Conservation (phyloP, 1,140 invertebrate species). For the Asbolus verrucosus region DNA sequence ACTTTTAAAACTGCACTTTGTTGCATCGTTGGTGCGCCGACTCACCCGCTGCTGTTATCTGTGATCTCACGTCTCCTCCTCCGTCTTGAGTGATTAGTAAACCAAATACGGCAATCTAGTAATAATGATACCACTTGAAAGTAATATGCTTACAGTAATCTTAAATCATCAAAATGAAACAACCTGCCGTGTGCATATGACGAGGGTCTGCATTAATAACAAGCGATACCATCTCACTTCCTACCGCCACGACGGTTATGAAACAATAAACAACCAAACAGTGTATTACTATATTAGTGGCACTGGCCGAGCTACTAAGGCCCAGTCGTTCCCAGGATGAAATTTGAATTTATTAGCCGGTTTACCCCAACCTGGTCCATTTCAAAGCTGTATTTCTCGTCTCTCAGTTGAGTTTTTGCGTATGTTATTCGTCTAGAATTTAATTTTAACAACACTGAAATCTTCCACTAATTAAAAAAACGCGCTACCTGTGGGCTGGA, state of each 20-base stretch:
- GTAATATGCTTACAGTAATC: constrained; percentile 58
- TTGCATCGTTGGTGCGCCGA: no score
- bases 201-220: constrained; percentile 62
- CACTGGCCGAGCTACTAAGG: constrained; percentile 11
- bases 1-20: no score
- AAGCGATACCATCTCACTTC: constrained; percentile 59
- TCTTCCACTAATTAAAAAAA: constrained; percentile 6
- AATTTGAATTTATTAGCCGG: constrained; percentile 27
- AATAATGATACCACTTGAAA: constrained; percentile 59
- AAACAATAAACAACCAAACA: constrained; percentile 58
- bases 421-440: no score
- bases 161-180: constrained; percentile 62
- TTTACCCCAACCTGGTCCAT: neutral
- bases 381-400: no score
- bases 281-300: constrained; percentile 48
- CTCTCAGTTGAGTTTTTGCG: neutral
- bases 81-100: constrained; percentile 49
- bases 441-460: neutral
- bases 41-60: constrained; percentile 16
- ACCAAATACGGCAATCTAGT: constrained; percentile 55
- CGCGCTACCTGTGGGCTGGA: constrained; percentile 27
- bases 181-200: constrained; percentile 58
- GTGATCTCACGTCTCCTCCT: constrained; percentile 15
- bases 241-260: constrained; percentile 57
- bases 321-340: neutral